Base-by-base conservation (phyloP, 2,888 invertebrate species). In the Mesochorus sp. region DNA sequence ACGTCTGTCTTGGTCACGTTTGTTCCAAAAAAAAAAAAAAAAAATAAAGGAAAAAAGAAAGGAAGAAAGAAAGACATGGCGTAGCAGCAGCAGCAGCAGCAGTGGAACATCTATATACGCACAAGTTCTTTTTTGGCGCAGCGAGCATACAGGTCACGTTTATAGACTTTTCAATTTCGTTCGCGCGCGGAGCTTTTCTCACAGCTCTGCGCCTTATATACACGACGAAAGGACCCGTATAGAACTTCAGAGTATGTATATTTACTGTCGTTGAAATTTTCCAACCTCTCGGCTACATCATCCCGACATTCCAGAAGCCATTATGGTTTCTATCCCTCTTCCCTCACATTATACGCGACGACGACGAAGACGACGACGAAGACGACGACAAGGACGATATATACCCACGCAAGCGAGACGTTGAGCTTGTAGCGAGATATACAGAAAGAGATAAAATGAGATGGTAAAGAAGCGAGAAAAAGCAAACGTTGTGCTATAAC, bases 131-230 rank as follows among this genome's bases (percentile, higher is more conserved):
- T 62, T 62, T 62, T 37, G 49, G 53, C 14, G 42, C 31, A 71
- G 19, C 39, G 42, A 28, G 42, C 71, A 66, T 53, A 71, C 74
- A 44, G 75, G 71, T 71, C 71, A 75, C 75, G 74, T 79, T 79
- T 75, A 75, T 66, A 51, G 74, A 79, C 71, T 79, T 79, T 79
- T 79, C 75, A 75, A 79, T 79, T 75, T 71, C 14, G 61, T 64
- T 79, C 47, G 51, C 49, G 66, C 42, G 14, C n/a, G n/a, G 53
- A 62, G 21, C 39, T 19, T 51, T 14, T 62, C 51, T 28, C 24
- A 49, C 42, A 62, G 68, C 14, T 57, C 57, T 44, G 64, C 17
- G 66, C 53, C 24, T 53, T 55, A 59, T n/a, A n/a, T 64, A 74
- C 59, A 53, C 42, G 34, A 2, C 24, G 61, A 53, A 61, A 51